Evolutionary conservation across 2,888 invertebrate genomes (phyloP).

Genomic region (Phasia obesa): DNA sequence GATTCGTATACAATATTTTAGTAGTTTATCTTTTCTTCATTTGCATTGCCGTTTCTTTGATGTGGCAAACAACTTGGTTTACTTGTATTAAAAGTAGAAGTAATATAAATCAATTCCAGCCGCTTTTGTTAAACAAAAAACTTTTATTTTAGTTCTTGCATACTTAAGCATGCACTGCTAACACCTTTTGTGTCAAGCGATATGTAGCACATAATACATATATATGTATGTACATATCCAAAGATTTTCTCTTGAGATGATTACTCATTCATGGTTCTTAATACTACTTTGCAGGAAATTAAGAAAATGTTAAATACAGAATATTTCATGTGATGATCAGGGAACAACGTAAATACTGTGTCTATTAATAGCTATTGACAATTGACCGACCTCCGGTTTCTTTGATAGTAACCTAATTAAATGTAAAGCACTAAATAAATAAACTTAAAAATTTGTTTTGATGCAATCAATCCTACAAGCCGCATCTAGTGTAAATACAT

Average conservation of each 20-base stretch:
- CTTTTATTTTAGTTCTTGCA: no score
- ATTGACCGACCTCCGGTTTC: background rate
- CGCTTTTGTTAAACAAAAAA: background rate
- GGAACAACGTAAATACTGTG: constrained; percentile 14
- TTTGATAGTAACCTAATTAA: constrained; percentile 21
- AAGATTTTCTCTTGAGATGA: constrained; percentile 42
- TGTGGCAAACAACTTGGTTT: constrained; percentile 49
- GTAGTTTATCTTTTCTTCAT: background rate
- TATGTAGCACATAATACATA: constrained; percentile 7
- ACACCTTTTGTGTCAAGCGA: constrained; percentile 4
- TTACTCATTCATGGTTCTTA: constrained; percentile 31
- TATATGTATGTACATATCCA: no score
- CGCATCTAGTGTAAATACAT: background rate
- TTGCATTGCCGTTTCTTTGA: constrained; percentile 3
- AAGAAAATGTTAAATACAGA: background rate
- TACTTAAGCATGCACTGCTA: background rate
- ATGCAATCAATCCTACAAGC: background rate
- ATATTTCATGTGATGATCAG: constrained; percentile 17
- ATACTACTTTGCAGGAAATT: background rate
- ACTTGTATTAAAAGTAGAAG: constrained; percentile 42
- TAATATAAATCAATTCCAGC: constrained; percentile 40
- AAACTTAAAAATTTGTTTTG: background rate
- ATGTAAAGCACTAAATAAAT: constrained; percentile 3
- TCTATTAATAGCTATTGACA: constrained; percentile 54
- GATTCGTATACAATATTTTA: background rate